phyloP scores from a whole-genome alignment of 2,113 vertebrate genomes.

The Amblyopsis rosae region DNA sequence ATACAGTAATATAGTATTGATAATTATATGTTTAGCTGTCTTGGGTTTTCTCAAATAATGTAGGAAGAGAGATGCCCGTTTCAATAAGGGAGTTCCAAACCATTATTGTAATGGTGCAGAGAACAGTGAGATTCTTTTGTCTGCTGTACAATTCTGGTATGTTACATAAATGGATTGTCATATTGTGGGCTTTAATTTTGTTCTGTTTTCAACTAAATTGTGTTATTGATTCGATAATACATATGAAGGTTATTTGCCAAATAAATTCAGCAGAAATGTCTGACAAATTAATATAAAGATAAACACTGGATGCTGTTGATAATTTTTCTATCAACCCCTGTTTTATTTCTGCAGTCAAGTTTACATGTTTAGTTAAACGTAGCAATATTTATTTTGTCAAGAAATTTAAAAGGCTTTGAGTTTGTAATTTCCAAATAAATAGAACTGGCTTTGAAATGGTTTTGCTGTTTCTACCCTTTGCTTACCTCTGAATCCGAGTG shows the following conservation, averaged over 20 bases:
- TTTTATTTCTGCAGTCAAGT: background rate
- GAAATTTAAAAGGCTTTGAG: too few relatives aligned
- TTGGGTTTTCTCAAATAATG: slow-evolving; percentile 38
- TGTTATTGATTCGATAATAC: slow-evolving; percentile 8
- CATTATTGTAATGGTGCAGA: slow-evolving; percentile 19
- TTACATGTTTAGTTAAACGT: too few relatives aligned
- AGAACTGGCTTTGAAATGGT: too few relatives aligned
- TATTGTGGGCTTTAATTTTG: slow-evolving; percentile 8
- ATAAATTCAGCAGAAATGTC: slow-evolving; percentile 1
- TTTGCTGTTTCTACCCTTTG: too few relatives aligned
- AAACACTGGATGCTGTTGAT: background rate
- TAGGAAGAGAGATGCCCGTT: slow-evolving; percentile 34
- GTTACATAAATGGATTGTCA: slow-evolving; percentile 39
- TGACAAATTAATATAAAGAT: slow-evolving; percentile 14
- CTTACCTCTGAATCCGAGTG: too few relatives aligned
- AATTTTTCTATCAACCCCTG: background rate
- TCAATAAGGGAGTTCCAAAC: slow-evolving; percentile 63
- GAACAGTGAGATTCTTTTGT: slow-evolving; percentile 12
- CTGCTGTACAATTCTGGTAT: slow-evolving; percentile 66
- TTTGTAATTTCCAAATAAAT: too few relatives aligned
- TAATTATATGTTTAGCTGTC: slow-evolving; percentile 45
- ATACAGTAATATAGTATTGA: slow-evolving; percentile 48
- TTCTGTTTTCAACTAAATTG: background rate
- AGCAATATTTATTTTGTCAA: too few relatives aligned
- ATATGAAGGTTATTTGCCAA: slow-evolving; percentile 19